phyloP scores from a whole-genome alignment of 1,140 invertebrate genomes.

The Chlorops oryzae region DNA sequence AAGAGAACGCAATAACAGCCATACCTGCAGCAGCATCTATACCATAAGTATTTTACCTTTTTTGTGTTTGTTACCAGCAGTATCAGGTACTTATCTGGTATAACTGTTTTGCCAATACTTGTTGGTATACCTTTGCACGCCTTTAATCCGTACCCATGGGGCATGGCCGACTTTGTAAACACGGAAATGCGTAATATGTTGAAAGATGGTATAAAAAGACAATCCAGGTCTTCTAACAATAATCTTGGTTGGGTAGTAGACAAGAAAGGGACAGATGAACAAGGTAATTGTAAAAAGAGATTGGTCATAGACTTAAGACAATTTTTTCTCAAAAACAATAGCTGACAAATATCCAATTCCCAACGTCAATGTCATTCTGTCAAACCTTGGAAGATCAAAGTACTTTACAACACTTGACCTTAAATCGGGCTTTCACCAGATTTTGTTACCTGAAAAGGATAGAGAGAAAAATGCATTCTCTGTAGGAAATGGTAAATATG shows the following conservation, averaged over 20 bases:
- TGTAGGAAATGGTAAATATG: conserved; percentile 8
- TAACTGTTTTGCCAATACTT: neutral
- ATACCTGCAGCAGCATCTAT: too few species aligned
- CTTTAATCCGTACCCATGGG: too few species aligned
- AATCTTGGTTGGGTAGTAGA: conserved; percentile 3
- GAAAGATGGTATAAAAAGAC: neutral
- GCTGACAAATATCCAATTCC: conserved; percentile 11
- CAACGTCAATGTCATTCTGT: conserved; percentile 8
- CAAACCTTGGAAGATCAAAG: conserved; percentile 7
- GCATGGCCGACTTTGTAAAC: conserved; percentile 6
- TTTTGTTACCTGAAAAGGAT: conserved; percentile 6
- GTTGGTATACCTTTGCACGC: too few species aligned
- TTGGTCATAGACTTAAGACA: conserved; percentile 32
- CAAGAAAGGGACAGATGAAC: conserved; percentile 4
- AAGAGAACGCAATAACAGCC: too few species aligned
- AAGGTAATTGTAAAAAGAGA: conserved; percentile 4
- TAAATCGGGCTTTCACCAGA: conserved; percentile 11
- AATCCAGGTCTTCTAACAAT: conserved; percentile 6
- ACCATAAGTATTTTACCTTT: too few species aligned
- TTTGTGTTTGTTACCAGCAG: too few species aligned
- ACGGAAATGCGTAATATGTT: conserved; percentile 2
- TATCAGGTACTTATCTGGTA: neutral
- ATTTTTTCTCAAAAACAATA: conserved; percentile 27
- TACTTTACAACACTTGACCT: conserved; percentile 11
- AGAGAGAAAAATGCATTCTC: conserved; percentile 8